Evolutionary conservation across 2,888 invertebrate genomes (phyloP).

Genomic region (Steinernema hermaphroditum): DNA sequence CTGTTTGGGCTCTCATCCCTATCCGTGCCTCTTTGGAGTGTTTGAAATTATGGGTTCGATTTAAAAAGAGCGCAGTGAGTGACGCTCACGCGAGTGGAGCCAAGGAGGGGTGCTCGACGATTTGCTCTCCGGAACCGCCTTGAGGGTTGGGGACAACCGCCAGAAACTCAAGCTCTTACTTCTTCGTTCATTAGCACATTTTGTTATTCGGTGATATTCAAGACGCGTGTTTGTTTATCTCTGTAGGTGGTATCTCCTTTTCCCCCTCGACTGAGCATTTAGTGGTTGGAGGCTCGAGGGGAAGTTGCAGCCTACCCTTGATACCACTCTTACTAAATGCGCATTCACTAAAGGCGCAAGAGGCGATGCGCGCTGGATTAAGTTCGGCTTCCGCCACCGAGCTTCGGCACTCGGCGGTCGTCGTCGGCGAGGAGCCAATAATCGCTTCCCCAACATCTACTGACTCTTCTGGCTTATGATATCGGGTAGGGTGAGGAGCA

Average conservation of each 20-base stretch:
- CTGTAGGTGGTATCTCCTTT: slow-evolving; percentile 23
- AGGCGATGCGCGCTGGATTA: slow-evolving; percentile 30
- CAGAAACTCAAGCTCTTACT: not conserved
- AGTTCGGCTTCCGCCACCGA: slow-evolving; percentile 31
- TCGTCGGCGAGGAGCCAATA: slow-evolving; percentile 30
- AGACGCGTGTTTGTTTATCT: slow-evolving; percentile 30
- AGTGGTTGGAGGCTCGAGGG: slow-evolving; percentile 23
- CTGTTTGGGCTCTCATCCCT: not conserved
- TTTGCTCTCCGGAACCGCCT: not conserved
- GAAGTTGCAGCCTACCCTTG: slow-evolving; percentile 26
- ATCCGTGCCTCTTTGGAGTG: too few species aligned
- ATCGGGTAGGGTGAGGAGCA: slow-evolving; percentile 23
- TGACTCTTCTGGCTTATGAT: slow-evolving; percentile 31
- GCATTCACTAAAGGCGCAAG: slow-evolving; percentile 24
- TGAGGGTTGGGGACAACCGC: not conserved
- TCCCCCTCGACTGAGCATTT: slow-evolving; percentile 18
- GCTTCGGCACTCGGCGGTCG: slow-evolving; percentile 1
- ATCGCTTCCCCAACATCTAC: slow-evolving; percentile 29
- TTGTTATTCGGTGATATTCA: slow-evolving; percentile 27
- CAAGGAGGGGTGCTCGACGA: too few species aligned
- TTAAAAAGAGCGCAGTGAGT: too few species aligned
- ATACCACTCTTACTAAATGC: slow-evolving; percentile 25
- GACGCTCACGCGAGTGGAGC: too few species aligned
- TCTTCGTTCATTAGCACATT: slow-evolving; percentile 22
- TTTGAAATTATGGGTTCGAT: too few species aligned